phyloP scores from a whole-genome alignment of 1,140 invertebrate species.

The Bombus difficillimus region DNA sequence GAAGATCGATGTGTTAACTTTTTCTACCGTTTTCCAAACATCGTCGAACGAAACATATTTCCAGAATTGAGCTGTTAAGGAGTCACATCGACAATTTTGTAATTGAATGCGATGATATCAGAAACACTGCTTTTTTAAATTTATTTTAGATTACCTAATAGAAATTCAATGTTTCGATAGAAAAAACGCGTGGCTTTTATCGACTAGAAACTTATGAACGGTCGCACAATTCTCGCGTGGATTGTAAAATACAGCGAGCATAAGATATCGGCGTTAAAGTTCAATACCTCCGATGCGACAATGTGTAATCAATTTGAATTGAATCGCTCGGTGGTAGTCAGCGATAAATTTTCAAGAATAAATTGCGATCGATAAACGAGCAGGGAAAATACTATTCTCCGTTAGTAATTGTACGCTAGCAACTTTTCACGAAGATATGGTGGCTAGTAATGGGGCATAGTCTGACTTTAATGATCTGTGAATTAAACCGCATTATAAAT shows the following conservation, averaged over 20 bases:
- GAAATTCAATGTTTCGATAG: not conserved
- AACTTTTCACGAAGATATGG: slow-evolving; percentile 25
- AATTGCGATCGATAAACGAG: slow-evolving; percentile 29
- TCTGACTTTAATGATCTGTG: slow-evolving; percentile 42
- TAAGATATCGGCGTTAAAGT: slow-evolving; percentile 18
- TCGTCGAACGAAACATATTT: not conserved
- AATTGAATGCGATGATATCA: too few species aligned
- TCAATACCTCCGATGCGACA: not conserved
- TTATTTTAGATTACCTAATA: not conserved
- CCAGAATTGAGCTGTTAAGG: not conserved
- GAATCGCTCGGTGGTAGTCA: not conserved
- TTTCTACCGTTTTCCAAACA: not conserved
- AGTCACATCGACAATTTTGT: too few species aligned
- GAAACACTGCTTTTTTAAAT: not conserved
- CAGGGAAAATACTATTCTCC: slow-evolving; percentile 21
- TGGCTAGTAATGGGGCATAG: slow-evolving; percentile 4
- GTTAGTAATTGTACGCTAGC: slow-evolving; percentile 3
- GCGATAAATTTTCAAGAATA: slow-evolving; percentile 16
- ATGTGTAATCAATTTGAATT: slow-evolving; percentile 11
- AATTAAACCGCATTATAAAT: slow-evolving; percentile 47
- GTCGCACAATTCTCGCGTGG: not conserved
- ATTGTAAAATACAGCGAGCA: too few species aligned
- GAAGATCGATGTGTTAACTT: not conserved
- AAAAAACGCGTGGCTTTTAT: not conserved
- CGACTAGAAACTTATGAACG: not conserved